phyloP scores from a whole-genome alignment of 1,140 invertebrate species.

The Amyelois transitella region DNA sequence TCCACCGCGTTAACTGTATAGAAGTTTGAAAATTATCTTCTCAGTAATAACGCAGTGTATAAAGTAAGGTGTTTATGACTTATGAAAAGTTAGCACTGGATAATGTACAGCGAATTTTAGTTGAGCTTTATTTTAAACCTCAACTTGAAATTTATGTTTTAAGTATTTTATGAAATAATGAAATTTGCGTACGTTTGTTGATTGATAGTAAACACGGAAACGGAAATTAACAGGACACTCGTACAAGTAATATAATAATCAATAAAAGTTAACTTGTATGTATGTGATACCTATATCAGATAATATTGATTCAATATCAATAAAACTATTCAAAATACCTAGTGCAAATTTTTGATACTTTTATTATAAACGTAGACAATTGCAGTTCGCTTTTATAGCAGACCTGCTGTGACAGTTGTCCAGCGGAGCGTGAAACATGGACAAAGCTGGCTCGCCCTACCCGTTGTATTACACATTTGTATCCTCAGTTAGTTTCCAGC shows the following conservation, averaged over 20 bases:
- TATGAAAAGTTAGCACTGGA: not conserved
- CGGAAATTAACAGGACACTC: too few species aligned
- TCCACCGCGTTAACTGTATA: constrained; percentile 6
- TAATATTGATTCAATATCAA: too few species aligned
- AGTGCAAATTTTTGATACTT: too few species aligned
- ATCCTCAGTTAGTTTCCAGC: not conserved
- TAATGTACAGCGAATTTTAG: not conserved
- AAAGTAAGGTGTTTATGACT: constrained; percentile 7
- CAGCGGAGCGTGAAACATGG: not conserved
- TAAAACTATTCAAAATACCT: too few species aligned
- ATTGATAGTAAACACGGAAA: not conserved
- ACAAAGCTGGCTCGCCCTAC: constrained; percentile 10
- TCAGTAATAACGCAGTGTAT: constrained; percentile 15
- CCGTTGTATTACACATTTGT: not conserved
- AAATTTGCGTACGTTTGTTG: not conserved
- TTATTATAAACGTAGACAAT: too few species aligned
- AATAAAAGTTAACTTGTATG: too few species aligned
- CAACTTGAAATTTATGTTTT: not conserved
- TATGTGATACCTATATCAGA: too few species aligned
- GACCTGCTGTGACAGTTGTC: constrained; percentile 7
- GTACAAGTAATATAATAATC: too few species aligned
- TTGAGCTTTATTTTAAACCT: not conserved
- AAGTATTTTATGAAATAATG: not conserved
- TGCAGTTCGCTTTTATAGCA: too few species aligned
- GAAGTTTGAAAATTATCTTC: constrained; percentile 35